Percentiles rank a stretch among this genome's conserved stretches.
phyloP scores from a whole-genome alignment of 2,113 vertebrate genomes.

The Psephotus haematonotus region DNA sequence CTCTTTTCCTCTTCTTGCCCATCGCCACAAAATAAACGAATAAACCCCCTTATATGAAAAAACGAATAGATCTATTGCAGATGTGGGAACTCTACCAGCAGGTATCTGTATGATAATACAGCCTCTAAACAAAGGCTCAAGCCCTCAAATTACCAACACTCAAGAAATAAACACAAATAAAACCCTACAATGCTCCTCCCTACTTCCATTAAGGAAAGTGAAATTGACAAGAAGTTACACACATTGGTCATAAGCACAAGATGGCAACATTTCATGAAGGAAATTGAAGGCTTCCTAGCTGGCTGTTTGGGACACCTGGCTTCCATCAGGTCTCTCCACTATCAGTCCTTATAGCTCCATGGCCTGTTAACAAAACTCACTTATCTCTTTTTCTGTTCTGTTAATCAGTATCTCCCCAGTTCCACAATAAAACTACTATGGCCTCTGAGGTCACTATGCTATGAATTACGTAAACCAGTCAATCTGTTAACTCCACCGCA shows the following conservation, averaged over 20 bases:
- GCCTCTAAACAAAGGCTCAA: not conserved
- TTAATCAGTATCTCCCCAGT: not conserved
- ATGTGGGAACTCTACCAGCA: not conserved
- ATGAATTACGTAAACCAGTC: not conserved
- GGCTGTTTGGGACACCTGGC: fast-evolving
- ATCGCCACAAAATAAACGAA: not conserved
- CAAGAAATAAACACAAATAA: not conserved
- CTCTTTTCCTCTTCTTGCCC: not conserved
- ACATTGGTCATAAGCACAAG: not conserved
- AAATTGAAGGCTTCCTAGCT: not conserved
- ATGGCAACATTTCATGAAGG: not conserved
- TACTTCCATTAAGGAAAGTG: not conserved
- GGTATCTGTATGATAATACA: not conserved
- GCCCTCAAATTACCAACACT: not conserved
- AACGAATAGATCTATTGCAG: not conserved
- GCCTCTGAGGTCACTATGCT: not conserved
- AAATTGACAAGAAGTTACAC: not conserved
- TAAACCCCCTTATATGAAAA: not conserved
- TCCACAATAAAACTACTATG: not conserved
- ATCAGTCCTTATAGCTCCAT: not conserved
- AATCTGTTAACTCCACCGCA: not conserved
- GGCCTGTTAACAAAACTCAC: not conserved
- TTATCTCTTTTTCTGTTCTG: not conserved
- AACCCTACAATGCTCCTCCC: not conserved
- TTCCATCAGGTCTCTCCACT: not conserved